Base-by-base conservation (phyloP, 2,888 invertebrate genomes). In the Miltochrista miniata region DNA sequence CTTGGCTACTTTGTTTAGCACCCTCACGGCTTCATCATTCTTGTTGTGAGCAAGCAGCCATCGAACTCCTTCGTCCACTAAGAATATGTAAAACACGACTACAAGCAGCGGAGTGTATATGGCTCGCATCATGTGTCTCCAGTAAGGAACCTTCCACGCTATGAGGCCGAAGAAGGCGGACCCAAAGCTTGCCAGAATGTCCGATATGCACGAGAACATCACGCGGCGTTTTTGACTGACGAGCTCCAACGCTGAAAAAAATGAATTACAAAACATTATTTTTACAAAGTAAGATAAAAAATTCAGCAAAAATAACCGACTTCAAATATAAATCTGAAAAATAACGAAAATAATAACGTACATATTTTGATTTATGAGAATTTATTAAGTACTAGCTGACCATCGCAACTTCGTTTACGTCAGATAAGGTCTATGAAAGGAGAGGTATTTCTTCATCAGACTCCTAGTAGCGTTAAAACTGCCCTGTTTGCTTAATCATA, bases 21-120 rank as follows among this genome's bases (percentile, higher is more conserved):
- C 93, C 8, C 87, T 81, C 43, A 94, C 93, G 0, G 96, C 96
- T 65, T 95, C 93, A 14, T 94, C 92, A 44, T 93, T 92, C 67
- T 93, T 93, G 46, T 94, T 93, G 70, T 95, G 94, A 0, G 95
- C 94, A 4, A 96, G 78, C n/a, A 96, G 91, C 97, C 97, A 97
- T 58, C 96, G 91, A 18, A 96, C 93, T 1, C 96, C 96, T 79
- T 96, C 96, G 2, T 96, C 96, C n/a, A 95, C 85, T 7, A 95
- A 76, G 93, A 95, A 95, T 54, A 94, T 93, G 74, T 96, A 95
- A 53, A 93, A 88, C 18, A 96, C 83, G 18, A 95, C 93, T 0
- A 96, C 80, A 2, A 96, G 81, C 0, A 95, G 93, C 0, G 96
- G 96, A 0, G 93, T 91, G 73, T 96, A 96, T 46, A 95, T 91